Percentiles rank a stretch among this genome's conserved stretches.
phyloP scores from a whole-genome alignment of 30 jellyfish, hydroid and myxozoan genomes.

The Cassiopea xamachana region DNA sequence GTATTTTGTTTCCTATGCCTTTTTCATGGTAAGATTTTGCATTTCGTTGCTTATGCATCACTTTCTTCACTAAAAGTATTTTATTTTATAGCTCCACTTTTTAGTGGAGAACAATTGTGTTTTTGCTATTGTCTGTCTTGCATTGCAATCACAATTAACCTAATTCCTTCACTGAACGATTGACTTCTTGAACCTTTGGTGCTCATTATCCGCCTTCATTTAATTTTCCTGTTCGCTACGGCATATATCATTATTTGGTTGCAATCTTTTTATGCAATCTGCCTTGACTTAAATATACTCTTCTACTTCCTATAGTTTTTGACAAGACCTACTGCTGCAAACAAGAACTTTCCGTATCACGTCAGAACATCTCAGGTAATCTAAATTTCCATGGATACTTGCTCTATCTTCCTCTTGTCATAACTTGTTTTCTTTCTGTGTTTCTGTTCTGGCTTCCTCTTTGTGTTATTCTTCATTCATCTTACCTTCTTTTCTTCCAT shows the following conservation, averaged over 20 bases:
- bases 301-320: constrained; percentile 53
- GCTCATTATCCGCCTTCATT: too few relatives aligned
- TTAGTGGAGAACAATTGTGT: too few relatives aligned
- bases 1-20: constrained; percentile 71
- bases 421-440: not conserved
- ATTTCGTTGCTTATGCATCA: not conserved
- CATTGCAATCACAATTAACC: too few relatives aligned
- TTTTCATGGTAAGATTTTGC: constrained; percentile 79
- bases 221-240: too few relatives aligned
- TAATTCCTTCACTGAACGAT: too few relatives aligned
- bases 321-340: constrained; percentile 95
- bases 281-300: too few relatives aligned
- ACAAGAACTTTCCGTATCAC: constrained; percentile 94
- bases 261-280: too few relatives aligned
- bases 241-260: too few relatives aligned
- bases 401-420: not conserved
- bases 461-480: not conserved
- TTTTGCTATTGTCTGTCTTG: too few relatives aligned
- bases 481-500: not conserved
- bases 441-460: not conserved
- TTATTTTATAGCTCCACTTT: too few relatives aligned
- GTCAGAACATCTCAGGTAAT: constrained; percentile 94
- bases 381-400: not conserved
- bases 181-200: too few relatives aligned
- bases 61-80: too few relatives aligned